These are phyloP conservation scores for Myotis myotis DNA, from an alignment of 2,797 vertebrate species.

Conservation along the genomic window DNA sequence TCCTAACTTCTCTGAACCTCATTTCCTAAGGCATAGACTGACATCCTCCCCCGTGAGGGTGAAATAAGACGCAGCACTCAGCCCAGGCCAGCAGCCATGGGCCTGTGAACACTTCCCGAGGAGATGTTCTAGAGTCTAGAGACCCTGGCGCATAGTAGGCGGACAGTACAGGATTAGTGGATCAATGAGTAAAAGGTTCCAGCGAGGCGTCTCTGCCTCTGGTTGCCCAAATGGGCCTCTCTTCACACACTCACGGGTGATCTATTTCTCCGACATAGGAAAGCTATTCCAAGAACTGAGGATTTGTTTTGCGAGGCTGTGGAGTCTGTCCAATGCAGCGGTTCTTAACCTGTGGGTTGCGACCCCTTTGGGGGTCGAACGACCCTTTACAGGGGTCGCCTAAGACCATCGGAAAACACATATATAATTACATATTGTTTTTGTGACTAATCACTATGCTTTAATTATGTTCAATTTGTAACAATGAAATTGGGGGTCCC, in stretches of 20 bases:
- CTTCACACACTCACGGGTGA: not conserved
- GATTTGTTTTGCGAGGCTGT: not conserved
- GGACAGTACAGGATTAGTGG: not conserved
- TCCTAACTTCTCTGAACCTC: not conserved
- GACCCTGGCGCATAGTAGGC: not conserved
- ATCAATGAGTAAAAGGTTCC: not conserved
- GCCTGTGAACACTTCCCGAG: not conserved
- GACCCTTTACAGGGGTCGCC: too few species aligned
- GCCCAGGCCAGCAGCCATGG: not conserved
- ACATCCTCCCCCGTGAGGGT: accelerated
- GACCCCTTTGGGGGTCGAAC: too few species aligned
- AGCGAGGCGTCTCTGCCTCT: not conserved
- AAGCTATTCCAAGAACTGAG: not conserved
- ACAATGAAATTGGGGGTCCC: too few species aligned
- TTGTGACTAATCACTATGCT: too few species aligned
- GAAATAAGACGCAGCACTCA: not conserved
- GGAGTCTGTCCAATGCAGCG: too few species aligned
- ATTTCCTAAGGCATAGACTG: not conserved
- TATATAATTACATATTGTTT: too few species aligned
- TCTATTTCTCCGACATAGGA: not conserved
- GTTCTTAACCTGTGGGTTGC: too few species aligned
- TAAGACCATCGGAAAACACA: too few species aligned
- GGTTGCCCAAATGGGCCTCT: not conserved
- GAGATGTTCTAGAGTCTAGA: not conserved
- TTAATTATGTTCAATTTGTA: too few species aligned